Evolutionary conservation across 2,113 vertebrate genomes (phyloP).

Genomic region (Glaucidium brasilianum): DNA sequence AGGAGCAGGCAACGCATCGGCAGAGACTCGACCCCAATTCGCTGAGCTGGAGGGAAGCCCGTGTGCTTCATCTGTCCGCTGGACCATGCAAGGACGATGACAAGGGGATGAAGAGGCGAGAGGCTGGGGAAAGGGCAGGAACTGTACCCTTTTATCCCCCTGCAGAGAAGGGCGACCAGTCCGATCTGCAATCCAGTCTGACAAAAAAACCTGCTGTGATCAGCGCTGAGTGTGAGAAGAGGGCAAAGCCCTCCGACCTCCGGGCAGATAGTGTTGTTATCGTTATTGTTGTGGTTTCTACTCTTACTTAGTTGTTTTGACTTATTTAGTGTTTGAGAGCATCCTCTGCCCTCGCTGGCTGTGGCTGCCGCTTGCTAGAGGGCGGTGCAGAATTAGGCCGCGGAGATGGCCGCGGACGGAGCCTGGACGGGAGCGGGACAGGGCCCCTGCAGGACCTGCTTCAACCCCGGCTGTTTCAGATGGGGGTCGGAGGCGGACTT

Average conservation of each 20-base stretch:
- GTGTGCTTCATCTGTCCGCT: background rate
- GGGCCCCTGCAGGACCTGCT: background rate
- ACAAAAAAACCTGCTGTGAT: background rate
- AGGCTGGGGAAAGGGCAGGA: background rate
- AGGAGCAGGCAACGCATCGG: background rate
- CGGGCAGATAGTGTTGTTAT: background rate
- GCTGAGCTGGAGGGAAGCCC: background rate
- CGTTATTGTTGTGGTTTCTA: background rate
- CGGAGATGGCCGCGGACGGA: background rate
- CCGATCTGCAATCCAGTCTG: background rate
- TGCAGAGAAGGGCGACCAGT: background rate
- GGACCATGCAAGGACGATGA: background rate
- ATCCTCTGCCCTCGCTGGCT: background rate
- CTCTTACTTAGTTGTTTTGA: background rate
- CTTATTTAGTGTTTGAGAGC: background rate
- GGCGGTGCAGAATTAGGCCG: background rate
- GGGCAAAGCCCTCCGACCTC: background rate
- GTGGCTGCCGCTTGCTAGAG: background rate
- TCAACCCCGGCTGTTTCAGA: background rate
- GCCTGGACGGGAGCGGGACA: background rate
- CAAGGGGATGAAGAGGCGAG: background rate
- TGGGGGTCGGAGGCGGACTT: background rate
- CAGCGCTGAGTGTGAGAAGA: fast-evolving
- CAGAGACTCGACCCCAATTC: background rate
- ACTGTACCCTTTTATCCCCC: background rate